Evolutionary conservation across 2,888 invertebrate species (phyloP).

Genomic region (Caenorhabditis sp.): DNA sequence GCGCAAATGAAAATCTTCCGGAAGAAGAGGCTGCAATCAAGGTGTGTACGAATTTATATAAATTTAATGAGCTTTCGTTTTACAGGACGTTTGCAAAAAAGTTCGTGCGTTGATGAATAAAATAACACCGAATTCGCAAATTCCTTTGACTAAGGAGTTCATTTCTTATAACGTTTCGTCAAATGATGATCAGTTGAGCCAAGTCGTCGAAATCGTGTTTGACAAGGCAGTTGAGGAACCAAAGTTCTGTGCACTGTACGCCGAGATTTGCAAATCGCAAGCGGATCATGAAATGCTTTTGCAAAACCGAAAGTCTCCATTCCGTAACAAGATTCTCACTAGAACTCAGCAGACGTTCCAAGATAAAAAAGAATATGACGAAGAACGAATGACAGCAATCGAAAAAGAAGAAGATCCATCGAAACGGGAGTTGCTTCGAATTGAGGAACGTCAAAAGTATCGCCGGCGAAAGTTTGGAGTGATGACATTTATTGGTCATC

Average conservation of each 20-base stretch:
- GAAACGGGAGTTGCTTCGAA: constrained; percentile 65
- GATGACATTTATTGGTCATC: constrained; percentile 78
- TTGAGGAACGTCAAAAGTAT: constrained; percentile 69
- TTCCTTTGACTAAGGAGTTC: constrained; percentile 70
- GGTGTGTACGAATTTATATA: constrained; percentile 13
- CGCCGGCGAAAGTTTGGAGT: constrained; percentile 77
- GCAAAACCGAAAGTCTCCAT: constrained; percentile 46
- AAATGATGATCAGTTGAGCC: constrained; percentile 40
- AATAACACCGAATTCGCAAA: constrained; percentile 76
- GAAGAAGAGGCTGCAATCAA: constrained; percentile 59
- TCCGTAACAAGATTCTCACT: constrained; percentile 70
- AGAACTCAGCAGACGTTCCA: constrained; percentile 70
- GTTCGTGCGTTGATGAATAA: constrained; percentile 78
- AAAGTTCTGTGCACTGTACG: constrained; percentile 73
- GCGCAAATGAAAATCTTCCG: constrained; percentile 20
- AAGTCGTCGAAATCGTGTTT: constrained; percentile 73
- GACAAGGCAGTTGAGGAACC: constrained; percentile 78
- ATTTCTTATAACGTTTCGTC: constrained; percentile 65
- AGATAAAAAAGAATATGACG: constrained; percentile 56
- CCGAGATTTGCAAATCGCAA: constrained; percentile 67
- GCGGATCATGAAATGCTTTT: constrained; percentile 59
- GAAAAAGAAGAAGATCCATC: constrained; percentile 70
- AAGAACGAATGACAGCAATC: constrained; percentile 47
- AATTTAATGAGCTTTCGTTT: too few relatives aligned
- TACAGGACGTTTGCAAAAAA: constrained; percentile 69